phyloP scores from a whole-genome alignment of 2,797 vertebrate genomes.

The Cossypha dichroa region DNA sequence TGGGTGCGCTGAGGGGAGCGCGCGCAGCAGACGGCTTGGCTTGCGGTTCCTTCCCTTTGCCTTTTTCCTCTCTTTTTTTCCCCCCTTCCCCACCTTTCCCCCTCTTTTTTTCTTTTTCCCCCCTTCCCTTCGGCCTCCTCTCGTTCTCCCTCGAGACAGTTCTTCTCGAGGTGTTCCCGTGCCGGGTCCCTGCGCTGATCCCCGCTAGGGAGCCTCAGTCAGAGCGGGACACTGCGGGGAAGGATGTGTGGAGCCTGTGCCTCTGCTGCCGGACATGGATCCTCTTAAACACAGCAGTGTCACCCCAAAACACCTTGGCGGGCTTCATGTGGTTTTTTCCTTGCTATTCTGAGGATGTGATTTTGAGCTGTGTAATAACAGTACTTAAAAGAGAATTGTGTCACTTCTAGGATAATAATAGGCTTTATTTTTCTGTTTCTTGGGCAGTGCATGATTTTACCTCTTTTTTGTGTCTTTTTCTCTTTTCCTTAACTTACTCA shows the following conservation, averaged over 20 bases:
- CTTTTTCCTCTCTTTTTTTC: neutral
- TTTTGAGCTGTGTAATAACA: neutral
- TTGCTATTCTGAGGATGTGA: rapidly evolving
- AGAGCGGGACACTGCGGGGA: rapidly evolving
- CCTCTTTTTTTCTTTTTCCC: too few species aligned
- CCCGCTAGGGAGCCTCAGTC: too few species aligned
- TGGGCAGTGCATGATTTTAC: neutral
- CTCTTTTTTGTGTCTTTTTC: rapidly evolving
- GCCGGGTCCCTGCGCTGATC: neutral
- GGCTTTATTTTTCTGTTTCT: neutral
- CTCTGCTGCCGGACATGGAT: too few species aligned
- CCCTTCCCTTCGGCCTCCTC: neutral
- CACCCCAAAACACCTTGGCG: rapidly evolving
- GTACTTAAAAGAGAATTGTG: neutral
- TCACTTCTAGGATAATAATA: rapidly evolving
- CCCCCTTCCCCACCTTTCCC: too few species aligned
- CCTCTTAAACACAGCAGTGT: rapidly evolving
- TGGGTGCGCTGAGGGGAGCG: neutral
- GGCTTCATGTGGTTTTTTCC: rapidly evolving
- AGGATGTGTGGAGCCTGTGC: too few species aligned
- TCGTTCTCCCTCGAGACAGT: neutral
- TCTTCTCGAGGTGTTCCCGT: too few species aligned
- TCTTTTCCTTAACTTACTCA: neutral
- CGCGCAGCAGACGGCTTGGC: rapidly evolving
- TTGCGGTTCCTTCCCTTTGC: rapidly evolving